Percentiles rank a stretch among this genome's conserved stretches.
Conservation (phyloP, 2,797 vertebrate genomes). For the Malurus splendens region DNA sequence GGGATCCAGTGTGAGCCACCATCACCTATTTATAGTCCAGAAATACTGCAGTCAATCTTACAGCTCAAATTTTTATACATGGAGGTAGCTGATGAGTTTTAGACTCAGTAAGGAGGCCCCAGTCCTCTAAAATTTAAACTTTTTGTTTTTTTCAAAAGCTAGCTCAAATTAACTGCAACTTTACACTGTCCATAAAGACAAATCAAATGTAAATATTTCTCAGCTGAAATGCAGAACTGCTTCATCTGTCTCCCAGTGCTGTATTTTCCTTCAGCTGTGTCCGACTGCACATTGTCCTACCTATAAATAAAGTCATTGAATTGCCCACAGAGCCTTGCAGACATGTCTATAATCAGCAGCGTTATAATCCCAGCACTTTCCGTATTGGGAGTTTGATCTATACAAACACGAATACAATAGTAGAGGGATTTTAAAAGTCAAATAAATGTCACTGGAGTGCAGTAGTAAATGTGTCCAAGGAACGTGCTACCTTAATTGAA, state of each 20-base stretch:
- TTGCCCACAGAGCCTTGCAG: background rate
- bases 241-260: background rate
- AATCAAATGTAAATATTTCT: background rate
- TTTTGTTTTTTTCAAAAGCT: background rate
- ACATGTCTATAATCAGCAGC: conserved; percentile 25
- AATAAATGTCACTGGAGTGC: conserved; percentile 56
- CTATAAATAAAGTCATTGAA: conserved; percentile 32
- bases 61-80: background rate
- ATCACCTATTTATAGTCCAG: background rate
- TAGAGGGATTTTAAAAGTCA: conserved; percentile 57
- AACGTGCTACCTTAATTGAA: conserved; percentile 60
- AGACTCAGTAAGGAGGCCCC: background rate
- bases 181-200: background rate
- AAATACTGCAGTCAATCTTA: background rate
- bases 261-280: background rate
- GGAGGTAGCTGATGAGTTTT: background rate
- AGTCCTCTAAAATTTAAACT: background rate
- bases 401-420: conserved; percentile 43
- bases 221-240: background rate
- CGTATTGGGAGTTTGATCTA: conserved; percentile 47
- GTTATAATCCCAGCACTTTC: conserved; percentile 41
- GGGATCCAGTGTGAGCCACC: background rate
- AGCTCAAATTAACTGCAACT: background rate
- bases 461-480: conserved; percentile 49
- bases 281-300: background rate